Base-by-base conservation (phyloP, 2,113 vertebrate genomes). In the Delphinapterus leucas region DNA sequence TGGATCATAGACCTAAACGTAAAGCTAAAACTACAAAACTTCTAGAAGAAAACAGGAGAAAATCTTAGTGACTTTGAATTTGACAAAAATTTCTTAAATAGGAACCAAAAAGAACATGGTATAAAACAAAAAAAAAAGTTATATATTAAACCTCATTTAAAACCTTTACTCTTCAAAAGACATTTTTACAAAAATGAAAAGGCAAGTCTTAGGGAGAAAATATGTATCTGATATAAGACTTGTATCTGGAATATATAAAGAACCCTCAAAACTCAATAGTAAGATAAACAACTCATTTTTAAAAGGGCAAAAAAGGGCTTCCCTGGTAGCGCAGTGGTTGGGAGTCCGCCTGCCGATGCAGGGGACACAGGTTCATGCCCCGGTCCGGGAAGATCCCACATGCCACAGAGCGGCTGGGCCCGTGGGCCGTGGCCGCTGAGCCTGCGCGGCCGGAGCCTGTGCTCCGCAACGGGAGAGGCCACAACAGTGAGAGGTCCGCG, bases 181-280 rank as follows among this genome's bases (percentile, higher is more conserved):
- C 36, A 90, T 94, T 80, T 94, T 90, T 80, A 81, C 28, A 63
- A 55, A 92, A 89, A 79, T 63, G 44, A 44, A 83, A 96, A 92
- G 67, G 17, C 33, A 53, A 84, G 20, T 73, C 68, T 68, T 76
- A 9, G 8, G 77, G 31, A 77, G 77, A 92, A 92, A 89, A 58
- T 63, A 63, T 36, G 47, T 80, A 44, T 87, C 26, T 92, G 65
- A 60, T 41, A 63, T 63, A 73, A 23, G 10, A 83, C 15, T 36
- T 92, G 3, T 31, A 63, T 91, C 74, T 94, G 68, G 33, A 95
- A 70, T 88, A 77, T 68, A 88, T 49, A 77, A 88, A 70, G 13
- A 73, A 71, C 41, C n/a, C 21, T 60, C 53, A 47, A 84, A 92
- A 79, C 36, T 84, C 55, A 77, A 23, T 92, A 95, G 33, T 55